Conservation (phyloP, 1,140 invertebrate genomes). For the Papilio machaon region DNA sequence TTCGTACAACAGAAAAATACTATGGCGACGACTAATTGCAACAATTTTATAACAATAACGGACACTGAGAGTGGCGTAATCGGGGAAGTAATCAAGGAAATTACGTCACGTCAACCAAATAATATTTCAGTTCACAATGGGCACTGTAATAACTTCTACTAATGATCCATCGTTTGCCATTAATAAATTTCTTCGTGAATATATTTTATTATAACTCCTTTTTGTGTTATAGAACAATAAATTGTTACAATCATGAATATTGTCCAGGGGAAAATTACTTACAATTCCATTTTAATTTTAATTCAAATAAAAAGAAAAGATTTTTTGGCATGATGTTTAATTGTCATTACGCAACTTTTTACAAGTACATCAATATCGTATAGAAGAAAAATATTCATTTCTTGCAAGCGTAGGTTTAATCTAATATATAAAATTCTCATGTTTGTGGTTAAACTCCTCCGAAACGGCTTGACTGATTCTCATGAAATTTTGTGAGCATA, state of each 20-base stretch:
- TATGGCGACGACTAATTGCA: background rate
- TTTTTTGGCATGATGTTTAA: too few relatives aligned
- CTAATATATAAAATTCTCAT: too few relatives aligned
- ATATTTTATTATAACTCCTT: background rate
- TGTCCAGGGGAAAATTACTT: too few relatives aligned
- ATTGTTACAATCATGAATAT: constrained; percentile 16
- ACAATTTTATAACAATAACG: constrained; percentile 47
- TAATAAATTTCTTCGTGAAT: constrained; percentile 6
- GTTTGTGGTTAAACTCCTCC: too few relatives aligned
- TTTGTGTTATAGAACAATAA: background rate
- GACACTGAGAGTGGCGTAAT: constrained; percentile 50
- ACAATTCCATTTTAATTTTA: too few relatives aligned
- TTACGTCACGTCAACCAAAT: constrained; percentile 48
- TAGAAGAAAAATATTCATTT: too few relatives aligned
- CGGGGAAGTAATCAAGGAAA: constrained; percentile 53
- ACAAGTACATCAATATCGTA: too few relatives aligned
- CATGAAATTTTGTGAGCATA: too few relatives aligned
- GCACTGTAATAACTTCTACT: constrained; percentile 24
- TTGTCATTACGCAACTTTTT: too few relatives aligned
- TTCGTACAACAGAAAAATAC: background rate
- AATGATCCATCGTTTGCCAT: constrained; percentile 21
- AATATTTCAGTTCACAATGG: constrained; percentile 44
- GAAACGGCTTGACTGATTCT: too few relatives aligned
- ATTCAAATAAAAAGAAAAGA: too few relatives aligned
- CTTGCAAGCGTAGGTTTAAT: too few relatives aligned